phyloP scores from a whole-genome alignment of 2,113 vertebrate species.

The Ailurus styani region DNA sequence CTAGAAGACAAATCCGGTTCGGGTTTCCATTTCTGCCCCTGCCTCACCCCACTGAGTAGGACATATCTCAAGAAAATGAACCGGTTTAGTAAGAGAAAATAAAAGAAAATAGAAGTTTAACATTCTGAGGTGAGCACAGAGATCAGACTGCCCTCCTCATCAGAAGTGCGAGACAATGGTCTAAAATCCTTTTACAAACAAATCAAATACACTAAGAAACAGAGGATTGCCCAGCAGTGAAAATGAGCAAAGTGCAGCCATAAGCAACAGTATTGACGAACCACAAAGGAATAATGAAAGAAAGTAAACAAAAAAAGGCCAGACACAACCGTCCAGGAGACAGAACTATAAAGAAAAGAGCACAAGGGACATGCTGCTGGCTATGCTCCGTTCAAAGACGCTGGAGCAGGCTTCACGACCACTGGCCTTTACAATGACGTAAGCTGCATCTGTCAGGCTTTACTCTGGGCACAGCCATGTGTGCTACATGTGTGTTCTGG shows the following conservation, averaged over 20 bases:
- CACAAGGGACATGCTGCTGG: background rate
- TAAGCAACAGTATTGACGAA: background rate
- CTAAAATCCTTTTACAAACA: constrained; percentile 5
- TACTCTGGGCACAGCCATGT: background rate
- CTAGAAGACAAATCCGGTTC: constrained; percentile 71
- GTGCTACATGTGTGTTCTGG: background rate
- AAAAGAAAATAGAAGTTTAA: background rate
- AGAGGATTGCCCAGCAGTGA: background rate
- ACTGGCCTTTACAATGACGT: background rate
- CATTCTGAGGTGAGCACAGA: background rate
- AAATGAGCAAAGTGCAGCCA: background rate
- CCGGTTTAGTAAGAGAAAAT: background rate
- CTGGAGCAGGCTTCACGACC: background rate
- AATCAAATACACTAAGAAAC: background rate
- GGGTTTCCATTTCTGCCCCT: background rate
- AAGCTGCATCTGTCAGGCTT: background rate
- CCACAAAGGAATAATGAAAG: background rate
- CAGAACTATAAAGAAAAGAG: background rate
- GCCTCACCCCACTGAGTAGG: background rate
- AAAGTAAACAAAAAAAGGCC: background rate
- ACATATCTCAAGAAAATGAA: constrained; percentile 8
- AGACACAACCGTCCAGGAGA: background rate
- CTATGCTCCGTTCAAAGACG: background rate
- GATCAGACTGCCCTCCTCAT: background rate
- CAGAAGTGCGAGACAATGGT: background rate